A percentile compares a stretch with the other conserved stretches of the same genome.
Conservation (phyloP, 2,113 vertebrate species). For the Vidua chalybeata region DNA sequence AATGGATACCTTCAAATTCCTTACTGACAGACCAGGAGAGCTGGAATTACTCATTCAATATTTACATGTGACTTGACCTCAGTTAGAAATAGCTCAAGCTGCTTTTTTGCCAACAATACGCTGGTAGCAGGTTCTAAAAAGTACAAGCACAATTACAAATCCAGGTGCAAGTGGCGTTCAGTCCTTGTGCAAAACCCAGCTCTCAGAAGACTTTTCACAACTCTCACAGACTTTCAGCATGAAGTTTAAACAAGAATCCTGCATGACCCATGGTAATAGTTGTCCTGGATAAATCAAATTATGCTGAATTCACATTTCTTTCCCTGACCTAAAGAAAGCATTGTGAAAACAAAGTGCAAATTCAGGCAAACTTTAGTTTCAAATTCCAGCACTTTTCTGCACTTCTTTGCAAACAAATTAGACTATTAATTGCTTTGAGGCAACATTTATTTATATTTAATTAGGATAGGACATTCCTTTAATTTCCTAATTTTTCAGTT, state of each 20-base stretch:
- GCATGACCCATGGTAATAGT: background rate
- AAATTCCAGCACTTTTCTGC: background rate
- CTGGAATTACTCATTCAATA: background rate
- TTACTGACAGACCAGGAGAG: background rate
- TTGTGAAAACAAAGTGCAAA: background rate
- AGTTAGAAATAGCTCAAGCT: background rate
- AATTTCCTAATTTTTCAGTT: background rate
- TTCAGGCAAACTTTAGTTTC: background rate
- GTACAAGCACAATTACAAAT: background rate
- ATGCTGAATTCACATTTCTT: background rate
- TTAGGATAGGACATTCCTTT: background rate
- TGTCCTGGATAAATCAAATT: background rate
- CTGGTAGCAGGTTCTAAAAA: background rate
- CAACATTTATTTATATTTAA: background rate
- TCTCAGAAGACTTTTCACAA: background rate
- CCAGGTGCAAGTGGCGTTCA: background rate
- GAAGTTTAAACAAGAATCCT: background rate
- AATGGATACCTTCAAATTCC: background rate
- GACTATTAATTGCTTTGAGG: background rate
- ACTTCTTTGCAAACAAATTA: background rate
- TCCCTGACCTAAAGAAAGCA: background rate
- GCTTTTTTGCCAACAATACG: background rate
- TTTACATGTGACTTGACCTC: background rate
- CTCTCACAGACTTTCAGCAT: background rate
- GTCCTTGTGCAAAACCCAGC: background rate